Evolutionary conservation across 2,888 invertebrate genomes (phyloP), one percentile per base, ranked within the genome.

Genomic region (Bugulina stolonifera): DNA sequence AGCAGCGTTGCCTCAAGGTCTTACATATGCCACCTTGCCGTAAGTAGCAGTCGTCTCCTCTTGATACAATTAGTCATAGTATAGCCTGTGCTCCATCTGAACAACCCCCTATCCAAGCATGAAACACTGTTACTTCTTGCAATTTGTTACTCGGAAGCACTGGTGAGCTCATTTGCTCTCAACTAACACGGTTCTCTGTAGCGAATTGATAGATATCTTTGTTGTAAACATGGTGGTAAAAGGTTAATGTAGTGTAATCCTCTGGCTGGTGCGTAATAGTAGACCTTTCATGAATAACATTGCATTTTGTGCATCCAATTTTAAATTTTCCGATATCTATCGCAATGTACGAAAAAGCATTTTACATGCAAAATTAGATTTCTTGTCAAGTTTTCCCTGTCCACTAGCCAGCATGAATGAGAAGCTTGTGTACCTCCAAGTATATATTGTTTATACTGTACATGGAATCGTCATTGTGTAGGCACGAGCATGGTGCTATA

Each of bases 21-120:
- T 64, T 2, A 27, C 64, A 32, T 64, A 64, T n/a, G 32, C 64
- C 5, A 32, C 64, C 27, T 64, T 64, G 32, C 64, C 64, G 64
- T 64, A 32, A 64, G 64, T 64, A 43, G 18, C 43, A 43, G 43
- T 18, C 43, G 5, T 18, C 43, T 43, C 43, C 43, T 43, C 43
- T 18, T 43, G 43, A 5, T 43, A 43, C 43, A 10, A 43, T 43
- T 43, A 43, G 43, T 43, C n/a, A n/a, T 43, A 10, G 43, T 43
- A 43, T 43, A 43, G 43, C 43, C 43, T 43, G 43, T 10, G 43
- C 43, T 43, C 43, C n/a, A n/a, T n/a, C n/a, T n/a, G n/a, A n/a
- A n/a, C n/a, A n/a, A n/a, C n/a, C n/a, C n/a, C n/a, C n/a, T n/a
- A n/a, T 43, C 43, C 18, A 43, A 43, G 18, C 18, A 43, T 43